Evolutionary conservation across 1,140 invertebrate species (phyloP), one percentile per base, ranked within the genome.

Genomic region (Samia ricini): DNA sequence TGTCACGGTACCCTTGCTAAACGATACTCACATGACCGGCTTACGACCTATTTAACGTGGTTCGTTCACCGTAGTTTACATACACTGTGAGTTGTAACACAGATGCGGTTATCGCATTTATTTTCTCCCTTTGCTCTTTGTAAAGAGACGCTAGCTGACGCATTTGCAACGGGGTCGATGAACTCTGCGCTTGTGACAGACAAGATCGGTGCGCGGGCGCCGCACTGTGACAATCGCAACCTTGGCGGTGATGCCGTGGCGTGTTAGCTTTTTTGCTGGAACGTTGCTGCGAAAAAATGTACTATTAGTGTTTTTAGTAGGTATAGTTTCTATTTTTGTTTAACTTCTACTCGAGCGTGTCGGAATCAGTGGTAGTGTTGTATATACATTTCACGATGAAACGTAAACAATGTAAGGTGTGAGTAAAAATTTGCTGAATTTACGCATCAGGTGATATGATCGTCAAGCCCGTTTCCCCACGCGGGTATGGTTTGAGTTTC

Each of bases 91-190:
- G 69, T 70, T 61, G 61, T 71, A 72, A 67, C 72, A 70, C 77
- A 80, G 78, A 86, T 83, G 83, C 77, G 76, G 76, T 85, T 87
- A 88, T 86, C 77, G 69, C 77, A 72, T 79, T 83, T 87, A 85
- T 84, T 86, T 87, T 87, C 85, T 86, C 83, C 73, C 76, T 80
- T 85, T 87, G 83, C 79, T 78, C 77, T 85, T 85, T 85, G 83
- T 84, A 81, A 83, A 82, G 76, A 77, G n/a, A n/a, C n/a, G 80
- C 76, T 80, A 83, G 76, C 75, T 86, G 83, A 88, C 83, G 83
- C 82, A 85, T 68, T 77, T 60, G 74, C 71, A 71, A 62, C 69
- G 66, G 69, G 82, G 78, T 86, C 79, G 69, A 66, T 81, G 82
- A 88, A 72, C 85, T 63, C 57, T 61, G 70, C 74, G n/a, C n/a